Percentiles rank a stretch among this genome's conserved stretches.
These are phyloP conservation scores for Geotrypetes seraphini DNA, from an alignment of 2,797 vertebrate species.

Conservation along the genomic window DNA sequence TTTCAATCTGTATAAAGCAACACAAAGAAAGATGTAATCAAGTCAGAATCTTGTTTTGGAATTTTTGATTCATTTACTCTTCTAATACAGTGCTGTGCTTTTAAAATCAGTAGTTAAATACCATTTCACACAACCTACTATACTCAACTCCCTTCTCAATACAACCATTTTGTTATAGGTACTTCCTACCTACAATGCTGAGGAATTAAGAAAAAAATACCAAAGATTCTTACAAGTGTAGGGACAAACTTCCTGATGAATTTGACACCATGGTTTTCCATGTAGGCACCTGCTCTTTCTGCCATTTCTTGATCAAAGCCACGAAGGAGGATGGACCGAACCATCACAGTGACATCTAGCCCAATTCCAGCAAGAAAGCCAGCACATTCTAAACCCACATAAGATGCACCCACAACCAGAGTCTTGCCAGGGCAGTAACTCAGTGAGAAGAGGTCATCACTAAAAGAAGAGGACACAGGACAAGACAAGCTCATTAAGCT, in stretches of 20 bases:
- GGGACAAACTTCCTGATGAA: slow-evolving; percentile 81
- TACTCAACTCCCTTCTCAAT: no score
- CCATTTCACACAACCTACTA: no score
- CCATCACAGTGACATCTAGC: slow-evolving; percentile 86
- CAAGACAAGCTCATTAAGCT: no score
- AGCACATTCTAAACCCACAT: slow-evolving; percentile 87
- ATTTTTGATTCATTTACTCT: no score
- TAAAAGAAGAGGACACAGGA: slow-evolving; percentile 32
- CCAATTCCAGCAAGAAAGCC: slow-evolving; percentile 86
- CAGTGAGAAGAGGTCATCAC: slow-evolving; percentile 91
- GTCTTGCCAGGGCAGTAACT: slow-evolving; percentile 88
- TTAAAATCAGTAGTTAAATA: no score
- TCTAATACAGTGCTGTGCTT: no score
- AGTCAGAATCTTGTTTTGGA: no score
- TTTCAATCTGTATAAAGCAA: slow-evolving; percentile 60
- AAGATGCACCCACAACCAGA: slow-evolving; percentile 84
- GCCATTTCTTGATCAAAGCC: slow-evolving; percentile 97
- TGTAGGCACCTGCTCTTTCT: slow-evolving; percentile 72
- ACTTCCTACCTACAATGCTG: no score
- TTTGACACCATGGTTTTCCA: slow-evolving; percentile 80
- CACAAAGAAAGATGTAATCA: no score
- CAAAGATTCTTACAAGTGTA: slow-evolving; percentile 55
- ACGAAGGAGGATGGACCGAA: slow-evolving; percentile 83
- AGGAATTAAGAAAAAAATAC: background rate
- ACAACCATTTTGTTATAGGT: no score